Base-by-base conservation (phyloP, 2,797 vertebrate genomes). In the Ceyx erithaca region DNA sequence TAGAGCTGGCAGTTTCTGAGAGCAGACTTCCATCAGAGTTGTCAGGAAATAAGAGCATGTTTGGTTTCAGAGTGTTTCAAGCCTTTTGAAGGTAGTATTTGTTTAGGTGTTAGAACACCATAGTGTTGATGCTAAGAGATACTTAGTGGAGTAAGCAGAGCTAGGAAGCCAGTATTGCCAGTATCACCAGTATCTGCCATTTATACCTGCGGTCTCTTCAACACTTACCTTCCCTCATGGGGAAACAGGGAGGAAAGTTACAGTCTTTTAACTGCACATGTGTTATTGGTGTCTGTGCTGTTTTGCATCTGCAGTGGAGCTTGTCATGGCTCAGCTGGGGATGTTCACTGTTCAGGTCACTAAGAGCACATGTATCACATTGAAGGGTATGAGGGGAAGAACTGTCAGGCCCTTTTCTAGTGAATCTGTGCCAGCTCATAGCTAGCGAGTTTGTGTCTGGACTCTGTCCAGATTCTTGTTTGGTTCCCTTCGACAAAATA, bases 331-430 rank as follows among this genome's bases (percentile, higher is more conserved):
- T 81, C 26, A 92, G 67, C 6, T n/a, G 62, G 16, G 19, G 49
- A 64, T 48, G 49, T 49, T 33, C 63, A 18, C 26, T 71, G 15
- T 52, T 78, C 45, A 28, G n/a, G 17, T 85, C n/a, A 11, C 35
- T 64, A 41, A 70, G 22, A 70, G 4, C 41, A 71, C 62, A 49
- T 0, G 0, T 55, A 6, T 52, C 1, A 0, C 43, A 7, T 37
- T 40, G 31, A 40, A 62, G 16, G 49, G n/a, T 20, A 20, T 3
- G 3, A 46, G 28, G 18, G 9, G 12, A 71, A 8, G 37, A 71
- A 7, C 22, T 26, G 7, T 30, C 45, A 64, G 22, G 4, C 12
- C 28, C 28, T 51, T 70, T 28, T 59, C 33, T 40, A 11, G 22
- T 75, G 31, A 68, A 78, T 40, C 54, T n/a, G 5, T 35, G 30